phyloP scores from a whole-genome alignment of 37 sponge, comb jelly and placozoan genomes.

The Eunapius fragilis region DNA sequence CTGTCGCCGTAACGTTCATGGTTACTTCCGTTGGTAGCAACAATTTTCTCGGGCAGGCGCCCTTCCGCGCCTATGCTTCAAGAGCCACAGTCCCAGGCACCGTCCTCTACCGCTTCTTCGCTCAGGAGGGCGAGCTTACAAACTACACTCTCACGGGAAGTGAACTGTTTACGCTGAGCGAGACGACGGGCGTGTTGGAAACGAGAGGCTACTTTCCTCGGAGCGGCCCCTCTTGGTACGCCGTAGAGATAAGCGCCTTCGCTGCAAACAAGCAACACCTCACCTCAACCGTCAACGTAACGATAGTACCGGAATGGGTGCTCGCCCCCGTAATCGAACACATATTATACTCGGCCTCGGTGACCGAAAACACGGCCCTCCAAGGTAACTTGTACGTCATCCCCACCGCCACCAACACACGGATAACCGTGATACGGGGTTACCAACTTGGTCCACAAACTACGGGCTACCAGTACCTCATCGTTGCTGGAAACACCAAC shows the following conservation, averaged over 20 bases:
- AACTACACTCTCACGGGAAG: constrained; percentile 8
- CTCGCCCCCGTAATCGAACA: constrained; percentile 41
- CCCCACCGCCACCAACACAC: not conserved
- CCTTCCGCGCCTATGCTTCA: constrained; percentile 41
- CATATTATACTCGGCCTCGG: not conserved
- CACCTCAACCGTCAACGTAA: not conserved
- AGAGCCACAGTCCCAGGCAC: not conserved
- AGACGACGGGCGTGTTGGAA: not conserved
- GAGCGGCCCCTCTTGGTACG: not conserved
- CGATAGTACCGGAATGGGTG: constrained; percentile 10
- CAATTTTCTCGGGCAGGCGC: constrained; percentile 47
- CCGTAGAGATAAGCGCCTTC: not conserved
- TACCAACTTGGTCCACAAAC: not conserved
- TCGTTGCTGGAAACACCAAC: constrained; percentile 41
- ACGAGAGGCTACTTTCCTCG: not conserved
- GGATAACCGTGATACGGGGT: constrained; percentile 23
- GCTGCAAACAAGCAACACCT: not conserved
- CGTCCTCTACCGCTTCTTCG: constrained; percentile 46
- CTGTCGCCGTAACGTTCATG: not conserved
- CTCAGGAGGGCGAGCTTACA: constrained; percentile 2
- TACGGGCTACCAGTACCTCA: constrained; percentile 6
- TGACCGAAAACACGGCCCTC: constrained; percentile 26
- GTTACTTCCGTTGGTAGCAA: not conserved
- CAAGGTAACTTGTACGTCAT: not conserved
- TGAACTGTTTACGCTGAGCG: constrained; percentile 9